Percentiles rank a stretch among this genome's conserved stretches.
These are phyloP conservation scores for Eustalomyia histrio DNA, from an alignment of 2,888 invertebrate genomes.

Conservation along the genomic window DNA sequence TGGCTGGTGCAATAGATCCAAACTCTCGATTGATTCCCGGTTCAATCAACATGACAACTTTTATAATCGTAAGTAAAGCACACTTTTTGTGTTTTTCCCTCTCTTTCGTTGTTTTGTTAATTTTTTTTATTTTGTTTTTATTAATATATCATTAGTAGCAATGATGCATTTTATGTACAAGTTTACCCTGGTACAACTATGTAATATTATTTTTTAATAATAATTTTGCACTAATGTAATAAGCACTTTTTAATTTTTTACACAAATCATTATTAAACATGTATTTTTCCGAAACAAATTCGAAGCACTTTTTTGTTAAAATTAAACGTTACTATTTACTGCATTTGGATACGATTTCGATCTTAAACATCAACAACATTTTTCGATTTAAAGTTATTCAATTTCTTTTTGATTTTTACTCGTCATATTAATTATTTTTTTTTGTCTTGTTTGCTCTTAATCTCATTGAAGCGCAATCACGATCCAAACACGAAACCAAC, in stretches of 20 bases:
- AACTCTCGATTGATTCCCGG: conserved; percentile 79
- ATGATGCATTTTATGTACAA: not conserved
- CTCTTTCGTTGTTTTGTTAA: not conserved
- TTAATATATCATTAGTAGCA: not conserved
- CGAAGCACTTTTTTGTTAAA: not conserved
- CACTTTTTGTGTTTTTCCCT: conserved; percentile 28
- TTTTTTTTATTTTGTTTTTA: conserved; percentile 14
- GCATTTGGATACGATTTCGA: not conserved
- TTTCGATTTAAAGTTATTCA: conserved; percentile 13
- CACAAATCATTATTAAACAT: not conserved
- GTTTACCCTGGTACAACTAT: no score
- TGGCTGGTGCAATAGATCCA: conserved; percentile 78
- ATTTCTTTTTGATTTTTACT: conserved; percentile 4
- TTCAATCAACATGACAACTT: conserved; percentile 81
- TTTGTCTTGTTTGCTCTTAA: conserved; percentile 58
- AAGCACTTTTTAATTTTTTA: not conserved
- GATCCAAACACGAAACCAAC: conserved; percentile 78
- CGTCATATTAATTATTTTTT: conserved; percentile 22
- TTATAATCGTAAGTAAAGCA: conserved; percentile 48
- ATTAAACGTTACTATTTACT: no score
- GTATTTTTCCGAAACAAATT: not conserved
- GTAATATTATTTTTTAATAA: not conserved
- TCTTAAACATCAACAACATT: not conserved
- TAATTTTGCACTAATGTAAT: not conserved
- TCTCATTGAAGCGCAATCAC: conserved; percentile 65